Evolutionary conservation across 2,888 invertebrate species (phyloP), one percentile per base, ranked within the genome.

Genomic region (Drosophila demipolita): DNA sequence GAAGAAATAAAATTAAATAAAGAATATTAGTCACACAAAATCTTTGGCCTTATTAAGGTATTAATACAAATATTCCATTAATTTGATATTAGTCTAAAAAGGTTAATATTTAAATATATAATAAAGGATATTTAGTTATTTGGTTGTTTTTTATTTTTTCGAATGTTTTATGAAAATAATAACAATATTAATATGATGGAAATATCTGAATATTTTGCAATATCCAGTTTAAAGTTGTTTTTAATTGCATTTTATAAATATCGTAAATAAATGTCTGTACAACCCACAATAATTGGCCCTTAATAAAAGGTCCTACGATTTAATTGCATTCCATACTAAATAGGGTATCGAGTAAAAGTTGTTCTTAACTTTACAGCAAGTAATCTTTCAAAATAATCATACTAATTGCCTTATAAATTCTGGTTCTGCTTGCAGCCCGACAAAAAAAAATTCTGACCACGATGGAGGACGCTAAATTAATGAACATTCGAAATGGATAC

Each of bases 401-500:
- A 23, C 23, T 45, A 8, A 45, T 15, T 45, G 3, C 7, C 45
- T 23, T 15, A 23, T 15, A 4, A 15, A 8, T 45, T 23, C 45
- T 45, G 45, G 45, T 23, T 49, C 29, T 38, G 9, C 2, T 66
- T 71, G 2, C 61, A 80, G 78, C 36, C 4, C 48, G 57, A 9
- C 54, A 53, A 42, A 58, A 71, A 17, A 57, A 54, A 7, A 17
- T 42, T 58, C 58, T 57, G 60, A n/a, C 35, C 52, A 78, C 49
- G 35, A 84, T 84, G 84, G 84, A 79, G 67, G 87, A 86, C 49
- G 75, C 79, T 11, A 88, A 87, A 76, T 64, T 87, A 62, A 88
- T 86, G 78, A 90, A 80, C 70, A 72, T 90, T 32, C 73, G 83
- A 55, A 87, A 90, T 71, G 90, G 89, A 32, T 83, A 75, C 55